Evolutionary conservation across 2,888 invertebrate species (phyloP).

Genomic region (Leptopilina myrica): DNA sequence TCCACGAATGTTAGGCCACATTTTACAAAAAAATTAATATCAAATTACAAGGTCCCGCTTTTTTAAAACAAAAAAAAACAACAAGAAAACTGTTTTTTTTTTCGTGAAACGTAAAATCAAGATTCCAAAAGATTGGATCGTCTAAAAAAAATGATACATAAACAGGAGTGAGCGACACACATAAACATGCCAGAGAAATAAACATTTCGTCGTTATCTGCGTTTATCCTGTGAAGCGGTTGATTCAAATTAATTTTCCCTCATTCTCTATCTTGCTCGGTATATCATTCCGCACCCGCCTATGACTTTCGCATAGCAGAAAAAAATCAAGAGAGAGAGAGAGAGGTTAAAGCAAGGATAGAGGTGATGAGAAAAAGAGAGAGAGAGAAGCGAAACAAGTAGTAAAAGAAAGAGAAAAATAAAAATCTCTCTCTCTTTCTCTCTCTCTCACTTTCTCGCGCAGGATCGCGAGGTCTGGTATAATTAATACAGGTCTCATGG

Average conservation of each 20-base stretch:
- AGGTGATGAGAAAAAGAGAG: conserved; percentile 44
- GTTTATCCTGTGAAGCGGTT: conserved; percentile 26
- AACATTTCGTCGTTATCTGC: conserved; percentile 35
- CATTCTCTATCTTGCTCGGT: conserved; percentile 47
- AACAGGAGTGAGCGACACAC: conserved; percentile 31
- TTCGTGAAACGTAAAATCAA: not conserved
- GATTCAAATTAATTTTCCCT: conserved; percentile 46
- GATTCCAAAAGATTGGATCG: not conserved
- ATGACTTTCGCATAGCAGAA: conserved; percentile 45
- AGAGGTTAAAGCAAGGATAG: conserved; percentile 1
- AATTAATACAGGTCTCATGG: conserved; percentile 76
- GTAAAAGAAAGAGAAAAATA: not conserved
- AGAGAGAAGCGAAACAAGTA: too few species aligned
- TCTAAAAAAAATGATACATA: conserved; percentile 20
- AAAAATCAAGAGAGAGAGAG: conserved; percentile 26
- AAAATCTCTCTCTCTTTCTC: conserved; percentile 49
- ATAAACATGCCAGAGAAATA: conserved; percentile 28
- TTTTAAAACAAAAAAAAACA: too few species aligned
- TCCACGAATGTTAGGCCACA: not conserved
- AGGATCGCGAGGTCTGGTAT: conserved; percentile 71
- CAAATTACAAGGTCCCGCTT: not conserved
- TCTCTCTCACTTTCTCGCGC: conserved; percentile 64
- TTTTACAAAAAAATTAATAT: conserved; percentile 2
- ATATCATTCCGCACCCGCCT: conserved; percentile 47
- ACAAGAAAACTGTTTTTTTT: not conserved